A percentile compares a stretch with the other conserved stretches of the same genome.
phyloP scores from a whole-genome alignment of 2,113 vertebrate genomes.

The Marmota monax region DNA sequence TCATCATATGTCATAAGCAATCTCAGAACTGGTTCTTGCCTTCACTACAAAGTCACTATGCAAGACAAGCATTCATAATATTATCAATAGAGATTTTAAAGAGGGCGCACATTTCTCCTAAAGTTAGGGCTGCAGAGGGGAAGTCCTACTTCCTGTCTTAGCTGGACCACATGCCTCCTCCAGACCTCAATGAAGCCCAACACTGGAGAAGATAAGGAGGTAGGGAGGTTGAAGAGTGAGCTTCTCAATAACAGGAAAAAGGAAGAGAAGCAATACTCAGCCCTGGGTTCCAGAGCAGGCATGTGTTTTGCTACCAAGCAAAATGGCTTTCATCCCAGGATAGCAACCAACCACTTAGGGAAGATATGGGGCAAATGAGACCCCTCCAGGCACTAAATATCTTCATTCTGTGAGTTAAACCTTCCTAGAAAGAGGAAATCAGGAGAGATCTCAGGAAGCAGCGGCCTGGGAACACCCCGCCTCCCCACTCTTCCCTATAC shows the following conservation, averaged over 20 bases:
- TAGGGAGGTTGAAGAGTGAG: background rate
- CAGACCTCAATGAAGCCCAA: background rate
- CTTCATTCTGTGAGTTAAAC: background rate
- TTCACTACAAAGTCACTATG: background rate
- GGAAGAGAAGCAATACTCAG: background rate
- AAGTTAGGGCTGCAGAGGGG: background rate
- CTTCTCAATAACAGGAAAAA: background rate
- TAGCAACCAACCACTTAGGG: background rate
- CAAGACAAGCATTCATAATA: background rate
- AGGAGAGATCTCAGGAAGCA: background rate
- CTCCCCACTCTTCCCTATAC: too few relatives aligned
- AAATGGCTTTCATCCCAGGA: background rate
- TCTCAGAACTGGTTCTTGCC: constrained; percentile 18
- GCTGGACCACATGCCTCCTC: background rate
- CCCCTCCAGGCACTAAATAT: background rate
- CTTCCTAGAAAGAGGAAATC: background rate
- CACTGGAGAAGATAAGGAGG: background rate
- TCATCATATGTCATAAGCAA: background rate
- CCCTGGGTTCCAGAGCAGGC: background rate
- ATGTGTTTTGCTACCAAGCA: background rate
- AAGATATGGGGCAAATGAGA: background rate
- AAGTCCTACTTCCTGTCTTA: background rate
- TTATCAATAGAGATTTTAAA: background rate
- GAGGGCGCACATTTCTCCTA: background rate
- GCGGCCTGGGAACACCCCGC: background rate